These are phyloP conservation scores for Mormoops blainvillei DNA, from an alignment of 2,113 vertebrate species.

Conservation along the genomic window DNA sequence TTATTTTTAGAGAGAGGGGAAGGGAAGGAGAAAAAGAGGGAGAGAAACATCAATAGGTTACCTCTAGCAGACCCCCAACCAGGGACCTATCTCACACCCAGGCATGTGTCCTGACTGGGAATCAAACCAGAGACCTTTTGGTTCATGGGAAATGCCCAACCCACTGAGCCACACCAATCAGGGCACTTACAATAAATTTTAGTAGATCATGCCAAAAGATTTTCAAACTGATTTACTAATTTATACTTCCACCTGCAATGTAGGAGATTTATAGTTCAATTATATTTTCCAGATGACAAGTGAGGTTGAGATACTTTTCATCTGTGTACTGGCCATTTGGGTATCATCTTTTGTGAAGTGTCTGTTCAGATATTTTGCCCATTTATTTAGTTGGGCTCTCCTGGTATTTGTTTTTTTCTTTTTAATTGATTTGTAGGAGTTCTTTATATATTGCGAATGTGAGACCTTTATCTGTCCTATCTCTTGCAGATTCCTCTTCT, in stretches of 20 bases:
- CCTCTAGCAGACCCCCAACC: no score
- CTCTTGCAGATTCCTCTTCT: background rate
- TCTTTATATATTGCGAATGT: background rate
- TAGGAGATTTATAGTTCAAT: background rate
- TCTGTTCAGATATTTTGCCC: conserved; percentile 11
- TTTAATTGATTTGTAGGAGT: background rate
- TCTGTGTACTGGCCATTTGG: background rate
- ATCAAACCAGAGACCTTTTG: no score
- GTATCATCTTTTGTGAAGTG: background rate
- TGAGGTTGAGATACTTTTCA: background rate
- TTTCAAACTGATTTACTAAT: background rate
- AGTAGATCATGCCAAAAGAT: background rate
- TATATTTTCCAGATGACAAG: background rate
- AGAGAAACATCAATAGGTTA: no score
- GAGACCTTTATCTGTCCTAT: background rate
- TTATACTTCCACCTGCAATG: background rate
- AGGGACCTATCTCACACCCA: no score
- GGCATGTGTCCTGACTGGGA: no score
- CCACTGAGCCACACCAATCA: no score
- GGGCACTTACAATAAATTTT: background rate
- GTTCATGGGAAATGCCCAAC: no score
- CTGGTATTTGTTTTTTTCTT: background rate
- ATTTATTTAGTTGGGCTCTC: background rate
- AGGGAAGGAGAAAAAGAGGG: no score
- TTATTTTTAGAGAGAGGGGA: no score